Evolutionary conservation across 2,888 invertebrate genomes (phyloP).

Genomic region (Blastobasis lacticolella): DNA sequence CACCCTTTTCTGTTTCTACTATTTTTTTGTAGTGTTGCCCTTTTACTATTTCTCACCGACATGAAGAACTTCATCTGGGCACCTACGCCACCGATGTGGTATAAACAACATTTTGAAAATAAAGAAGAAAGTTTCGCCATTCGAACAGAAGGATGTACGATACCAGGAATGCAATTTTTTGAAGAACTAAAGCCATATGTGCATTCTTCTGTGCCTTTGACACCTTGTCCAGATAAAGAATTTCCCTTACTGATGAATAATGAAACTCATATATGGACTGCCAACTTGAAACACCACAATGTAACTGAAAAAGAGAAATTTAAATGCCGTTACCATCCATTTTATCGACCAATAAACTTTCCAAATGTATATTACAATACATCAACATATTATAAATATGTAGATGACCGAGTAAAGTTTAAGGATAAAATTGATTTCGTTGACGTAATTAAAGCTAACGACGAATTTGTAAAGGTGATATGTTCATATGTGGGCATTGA

Average conservation of each 20-base stretch:
- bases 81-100: background rate
- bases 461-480: constrained; percentile 78
- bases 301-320: constrained; percentile 44
- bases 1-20: too few species aligned
- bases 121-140: constrained; percentile 43
- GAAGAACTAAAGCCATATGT: constrained; percentile 63
- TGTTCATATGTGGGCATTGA: constrained; percentile 58
- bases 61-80: too few species aligned
- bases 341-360: constrained; percentile 53
- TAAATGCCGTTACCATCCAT: constrained; percentile 72
- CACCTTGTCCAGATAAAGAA: constrained; percentile 53
- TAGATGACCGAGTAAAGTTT: constrained; percentile 52
- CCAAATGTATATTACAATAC: constrained; percentile 40
- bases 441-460: constrained; percentile 37
- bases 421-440: constrained; percentile 55
- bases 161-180: constrained; percentile 73
- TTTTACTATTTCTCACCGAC: too few species aligned
- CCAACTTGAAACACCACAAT: constrained; percentile 59
- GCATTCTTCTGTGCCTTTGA: constrained; percentile 42
- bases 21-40: too few species aligned
- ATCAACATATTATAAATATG: constrained; percentile 29
- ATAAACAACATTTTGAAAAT: background rate
- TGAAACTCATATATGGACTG: constrained; percentile 65
- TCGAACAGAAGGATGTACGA: constrained; percentile 75
- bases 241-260: constrained; percentile 68